A percentile compares a stretch with the other conserved stretches of the same genome.
Evolutionary conservation across 35 echinoderm and acorn worm genomes (phyloP).

Genomic region (Diadema setosum): DNA sequence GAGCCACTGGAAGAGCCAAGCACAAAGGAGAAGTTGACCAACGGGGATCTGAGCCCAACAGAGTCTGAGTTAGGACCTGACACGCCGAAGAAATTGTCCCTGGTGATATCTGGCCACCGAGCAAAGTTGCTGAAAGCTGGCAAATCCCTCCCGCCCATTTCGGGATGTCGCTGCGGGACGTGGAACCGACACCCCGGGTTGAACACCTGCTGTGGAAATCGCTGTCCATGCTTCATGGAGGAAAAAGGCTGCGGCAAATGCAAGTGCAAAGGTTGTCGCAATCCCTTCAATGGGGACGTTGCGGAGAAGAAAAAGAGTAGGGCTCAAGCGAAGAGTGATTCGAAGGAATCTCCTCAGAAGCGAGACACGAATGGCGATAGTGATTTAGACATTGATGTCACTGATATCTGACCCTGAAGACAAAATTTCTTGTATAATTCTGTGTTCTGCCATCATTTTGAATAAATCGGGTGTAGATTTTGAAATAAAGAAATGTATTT

Average conservation of each 20-base stretch:
- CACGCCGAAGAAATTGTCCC: background rate
- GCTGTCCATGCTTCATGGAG: constrained; percentile 82
- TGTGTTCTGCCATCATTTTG: too few relatives aligned
- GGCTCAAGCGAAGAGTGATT: too few relatives aligned
- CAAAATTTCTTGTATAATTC: background rate
- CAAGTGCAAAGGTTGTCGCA: constrained; percentile 80
- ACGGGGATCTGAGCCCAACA: background rate
- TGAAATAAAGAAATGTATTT: too few relatives aligned
- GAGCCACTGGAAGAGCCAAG: too few relatives aligned
- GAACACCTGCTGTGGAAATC: constrained; percentile 55
- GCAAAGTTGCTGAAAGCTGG: constrained; percentile 78
- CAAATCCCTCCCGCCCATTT: constrained; percentile 9
- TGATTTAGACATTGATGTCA: constrained; percentile 46
- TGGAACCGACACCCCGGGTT: constrained; percentile 44
- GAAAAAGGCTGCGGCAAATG: constrained; percentile 68
- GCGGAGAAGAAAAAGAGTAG: background rate
- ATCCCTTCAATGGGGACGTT: constrained; percentile 45
- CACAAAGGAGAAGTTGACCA: background rate
- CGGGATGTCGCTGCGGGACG: constrained; percentile 87
- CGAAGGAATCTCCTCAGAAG: too few relatives aligned
- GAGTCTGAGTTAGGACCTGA: background rate
- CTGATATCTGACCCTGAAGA: background rate
- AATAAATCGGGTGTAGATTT: too few relatives aligned
- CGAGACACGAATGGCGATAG: constrained; percentile 21
- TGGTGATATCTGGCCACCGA: constrained; percentile 73